Conservation (phyloP, 2,888 invertebrate genomes). For the Clistopyga incitator region DNA sequence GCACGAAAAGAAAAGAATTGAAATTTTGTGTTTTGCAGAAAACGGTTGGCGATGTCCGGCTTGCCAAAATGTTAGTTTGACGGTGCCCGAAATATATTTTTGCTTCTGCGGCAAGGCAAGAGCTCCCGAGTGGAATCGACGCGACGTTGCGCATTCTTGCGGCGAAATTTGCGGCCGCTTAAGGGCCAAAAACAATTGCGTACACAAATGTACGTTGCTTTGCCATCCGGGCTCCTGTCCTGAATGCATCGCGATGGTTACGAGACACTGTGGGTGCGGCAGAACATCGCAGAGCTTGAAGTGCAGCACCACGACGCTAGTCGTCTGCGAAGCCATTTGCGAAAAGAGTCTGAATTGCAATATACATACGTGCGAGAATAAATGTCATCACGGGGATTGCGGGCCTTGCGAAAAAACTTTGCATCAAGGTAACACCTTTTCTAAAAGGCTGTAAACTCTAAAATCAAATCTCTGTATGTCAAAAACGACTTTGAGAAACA, state of each 20-base stretch:
- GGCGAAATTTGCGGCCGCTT: conserved; percentile 92
- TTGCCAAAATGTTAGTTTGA: conserved; percentile 93
- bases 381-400: conserved; percentile 94
- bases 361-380: conserved; percentile 89
- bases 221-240: conserved; percentile 99
- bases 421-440: conserved; percentile 86
- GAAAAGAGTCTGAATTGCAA: conserved; percentile 91
- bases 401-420: conserved; percentile 88
- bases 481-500: too few species aligned
- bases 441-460: too few species aligned
- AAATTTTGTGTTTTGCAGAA: conserved; percentile 82
- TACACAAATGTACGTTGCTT: conserved; percentile 77
- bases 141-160: conserved; percentile 95
- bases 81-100: conserved; percentile 91
- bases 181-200: conserved; percentile 81
- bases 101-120: conserved; percentile 95
- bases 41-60: conserved; percentile 98
- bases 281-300: conserved; percentile 88
- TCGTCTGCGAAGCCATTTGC: conserved; percentile 92
- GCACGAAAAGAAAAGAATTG: not conserved
- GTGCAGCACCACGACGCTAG: conserved; percentile 89
- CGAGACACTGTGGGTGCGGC: conserved; percentile 92
- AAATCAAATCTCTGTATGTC: too few species aligned
- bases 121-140: conserved; percentile 91
- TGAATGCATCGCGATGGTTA: conserved; percentile 92